Evolutionary conservation across 2,888 invertebrate genomes (phyloP).

Genomic region (Arenicola marina): DNA sequence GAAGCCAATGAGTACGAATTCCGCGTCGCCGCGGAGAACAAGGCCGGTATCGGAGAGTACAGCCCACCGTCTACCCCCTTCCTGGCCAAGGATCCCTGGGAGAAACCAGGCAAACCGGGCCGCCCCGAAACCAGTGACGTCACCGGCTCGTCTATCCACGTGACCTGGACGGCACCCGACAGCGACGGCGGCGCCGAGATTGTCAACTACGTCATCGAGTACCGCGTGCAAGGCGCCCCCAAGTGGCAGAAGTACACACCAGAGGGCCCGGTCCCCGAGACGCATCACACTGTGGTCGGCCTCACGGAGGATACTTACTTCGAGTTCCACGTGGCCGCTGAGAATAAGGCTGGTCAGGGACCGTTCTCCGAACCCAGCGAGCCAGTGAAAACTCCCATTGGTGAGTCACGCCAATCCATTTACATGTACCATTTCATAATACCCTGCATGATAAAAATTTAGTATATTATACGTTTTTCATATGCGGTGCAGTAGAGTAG

Average conservation of each 20-base stretch:
- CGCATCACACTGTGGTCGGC: conserved; percentile 17
- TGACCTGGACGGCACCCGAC: conserved; percentile 63
- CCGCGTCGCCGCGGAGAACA: conserved; percentile 49
- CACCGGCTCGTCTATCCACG: conserved; percentile 77
- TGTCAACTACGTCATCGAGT: conserved; percentile 53
- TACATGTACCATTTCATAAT: too few species aligned
- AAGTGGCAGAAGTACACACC: conserved; percentile 19
- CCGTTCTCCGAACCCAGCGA: conserved; percentile 62
- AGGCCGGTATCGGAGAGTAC: conserved; percentile 69
- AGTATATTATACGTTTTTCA: too few species aligned
- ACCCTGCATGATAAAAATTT: too few species aligned
- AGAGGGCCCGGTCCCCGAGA: conserved; percentile 12
- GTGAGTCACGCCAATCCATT: conserved; percentile 6
- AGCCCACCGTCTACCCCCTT: conserved; percentile 34
- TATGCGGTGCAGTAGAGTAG: too few species aligned
- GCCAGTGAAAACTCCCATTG: conserved; percentile 30
- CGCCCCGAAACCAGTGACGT: conserved; percentile 27
- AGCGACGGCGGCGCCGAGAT: conserved; percentile 58
- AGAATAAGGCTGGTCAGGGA: conserved; percentile 88
- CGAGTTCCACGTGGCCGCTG: conserved; percentile 83
- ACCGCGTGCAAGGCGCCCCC: conserved; percentile 36
- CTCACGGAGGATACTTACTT: conserved; percentile 62
- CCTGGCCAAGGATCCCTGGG: conserved; percentile 38
- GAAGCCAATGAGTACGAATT: conserved; percentile 67
- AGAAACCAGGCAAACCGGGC: conserved; percentile 35